Evolutionary conservation across 2,888 invertebrate species (phyloP).

Genomic region (Ormia ochracea): DNA sequence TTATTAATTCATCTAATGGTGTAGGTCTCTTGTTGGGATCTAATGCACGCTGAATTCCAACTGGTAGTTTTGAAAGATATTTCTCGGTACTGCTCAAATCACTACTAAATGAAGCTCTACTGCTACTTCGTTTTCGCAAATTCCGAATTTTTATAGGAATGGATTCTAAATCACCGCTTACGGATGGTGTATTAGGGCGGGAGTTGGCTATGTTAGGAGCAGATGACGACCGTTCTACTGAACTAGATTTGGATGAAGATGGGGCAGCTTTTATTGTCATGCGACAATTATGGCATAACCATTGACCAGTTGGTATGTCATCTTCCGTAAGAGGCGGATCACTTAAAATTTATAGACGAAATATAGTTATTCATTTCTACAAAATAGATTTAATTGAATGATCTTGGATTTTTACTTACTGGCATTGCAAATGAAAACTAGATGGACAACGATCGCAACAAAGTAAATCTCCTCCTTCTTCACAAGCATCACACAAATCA

Average conservation of each 20-base stretch:
- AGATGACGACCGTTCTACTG: constrained; percentile 73
- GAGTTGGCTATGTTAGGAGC: constrained; percentile 69
- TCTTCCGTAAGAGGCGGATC: constrained; percentile 94
- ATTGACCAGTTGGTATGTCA: constrained; percentile 93
- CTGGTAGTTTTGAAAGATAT: constrained; percentile 70
- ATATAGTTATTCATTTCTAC: background rate
- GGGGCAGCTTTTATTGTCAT: constrained; percentile 72
- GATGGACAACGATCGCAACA: constrained; percentile 98
- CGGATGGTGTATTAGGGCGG: constrained; percentile 71
- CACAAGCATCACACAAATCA: constrained; percentile 95
- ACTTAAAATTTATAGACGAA: constrained; percentile 78
- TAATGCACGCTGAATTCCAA: constrained; percentile 72
- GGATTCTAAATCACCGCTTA: constrained; percentile 68
- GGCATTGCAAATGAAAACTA: constrained; percentile 96
- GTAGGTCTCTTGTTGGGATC: constrained; percentile 77
- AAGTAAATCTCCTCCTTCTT: constrained; percentile 95
- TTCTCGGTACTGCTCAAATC: constrained; percentile 73
- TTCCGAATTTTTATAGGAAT: constrained; percentile 77
- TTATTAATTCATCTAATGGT: constrained; percentile 87
- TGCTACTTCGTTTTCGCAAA: constrained; percentile 75
- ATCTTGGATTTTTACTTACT: constrained; percentile 81
- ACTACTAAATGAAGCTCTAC: constrained; percentile 70
- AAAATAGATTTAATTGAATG: background rate
- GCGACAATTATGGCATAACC: constrained; percentile 91
- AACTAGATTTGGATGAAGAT: constrained; percentile 78